Evolutionary conservation across 2,113 vertebrate genomes (phyloP), one percentile per base, ranked within the genome.

Genomic region (Neotragus pygmaeus): DNA sequence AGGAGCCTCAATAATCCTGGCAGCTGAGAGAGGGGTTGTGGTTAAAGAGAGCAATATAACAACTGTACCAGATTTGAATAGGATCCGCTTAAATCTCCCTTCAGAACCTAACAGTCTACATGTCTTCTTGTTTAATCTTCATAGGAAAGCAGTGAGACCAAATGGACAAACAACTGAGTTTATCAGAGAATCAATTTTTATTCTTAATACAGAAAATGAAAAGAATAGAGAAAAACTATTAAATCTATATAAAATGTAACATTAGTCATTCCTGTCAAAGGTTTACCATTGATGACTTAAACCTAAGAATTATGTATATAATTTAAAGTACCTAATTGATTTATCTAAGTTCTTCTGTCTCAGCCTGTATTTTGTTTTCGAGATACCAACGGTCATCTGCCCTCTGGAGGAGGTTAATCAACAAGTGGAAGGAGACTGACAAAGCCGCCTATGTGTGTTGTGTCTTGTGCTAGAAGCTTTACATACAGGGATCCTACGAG

Each of bases 191-290:
- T 75, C 58, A 87, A 36, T 36, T 73, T 64, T 96, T 53, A 81
- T 82, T 80, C 47, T 90, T 94, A 23, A 84, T 33, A 85, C 16
- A 85, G 57, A 96, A 97, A 97, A 80, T 78, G 25, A 97, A 94
- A 85, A 27, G 21, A 88, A 95, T 6, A 51, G 47, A 66, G 60
- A 92, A 73, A n/a, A 85, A 92, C 2, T 75, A 90, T 21, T 62
- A 36, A 83, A 60, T 85, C 75, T 89, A 8, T 53, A 78, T 51
- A 39, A 92, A 60, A 73, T 84, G 2, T 78, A 82, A 11, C 53
- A 93, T 78, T 36, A 91, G 58, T 53, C 57, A 80, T 84, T 92
- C 93, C 55, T 88, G 10, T 88, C 70, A 77, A 91, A 88, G 45
- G 17, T 58, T 85, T 81, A 93, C 14, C 36, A 64, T 53, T 95